Percentiles rank a stretch among this genome's conserved stretches.
Evolutionary conservation across 2,888 invertebrate genomes (phyloP).

Genomic region (Noctuana brunneofusca): DNA sequence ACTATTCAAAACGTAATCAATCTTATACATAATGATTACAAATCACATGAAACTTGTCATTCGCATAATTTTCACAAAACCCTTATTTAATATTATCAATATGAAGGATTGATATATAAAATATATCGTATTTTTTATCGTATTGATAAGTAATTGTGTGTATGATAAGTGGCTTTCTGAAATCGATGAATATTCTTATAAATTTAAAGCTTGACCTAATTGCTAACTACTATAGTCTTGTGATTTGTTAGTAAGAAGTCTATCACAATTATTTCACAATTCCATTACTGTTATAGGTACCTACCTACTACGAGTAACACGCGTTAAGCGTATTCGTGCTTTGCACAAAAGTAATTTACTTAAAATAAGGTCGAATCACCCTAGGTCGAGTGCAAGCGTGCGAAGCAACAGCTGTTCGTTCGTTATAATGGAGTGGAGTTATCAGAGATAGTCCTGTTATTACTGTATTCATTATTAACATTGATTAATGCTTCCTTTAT

Average conservation of each 20-base stretch:
- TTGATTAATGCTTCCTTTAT: constrained; percentile 35
- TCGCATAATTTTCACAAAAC: neutral
- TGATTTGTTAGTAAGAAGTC: too few species aligned
- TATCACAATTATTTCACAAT: too few species aligned
- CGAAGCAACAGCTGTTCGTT: constrained; percentile 55
- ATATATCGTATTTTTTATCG: neutral
- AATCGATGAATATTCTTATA: neutral
- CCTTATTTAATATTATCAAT: neutral
- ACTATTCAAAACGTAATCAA: neutral
- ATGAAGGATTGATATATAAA: neutral
- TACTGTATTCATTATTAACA: constrained; percentile 46
- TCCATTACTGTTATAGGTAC: too few species aligned
- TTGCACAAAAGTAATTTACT: too few species aligned
- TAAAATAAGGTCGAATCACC: neutral
- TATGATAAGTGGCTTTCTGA: neutral
- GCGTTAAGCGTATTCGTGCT: too few species aligned
- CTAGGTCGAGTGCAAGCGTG: constrained; percentile 44
- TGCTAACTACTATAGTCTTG: too few species aligned
- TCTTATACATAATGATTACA: neutral
- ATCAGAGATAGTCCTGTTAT: constrained; percentile 59
- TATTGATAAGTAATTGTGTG: neutral
- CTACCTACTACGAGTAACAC: too few species aligned
- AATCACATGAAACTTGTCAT: constrained; percentile 4
- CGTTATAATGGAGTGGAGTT: constrained; percentile 51
- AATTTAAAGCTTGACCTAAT: neutral